Conservation (phyloP, 2,797 vertebrate species). For the Glyptemys insculpta region DNA sequence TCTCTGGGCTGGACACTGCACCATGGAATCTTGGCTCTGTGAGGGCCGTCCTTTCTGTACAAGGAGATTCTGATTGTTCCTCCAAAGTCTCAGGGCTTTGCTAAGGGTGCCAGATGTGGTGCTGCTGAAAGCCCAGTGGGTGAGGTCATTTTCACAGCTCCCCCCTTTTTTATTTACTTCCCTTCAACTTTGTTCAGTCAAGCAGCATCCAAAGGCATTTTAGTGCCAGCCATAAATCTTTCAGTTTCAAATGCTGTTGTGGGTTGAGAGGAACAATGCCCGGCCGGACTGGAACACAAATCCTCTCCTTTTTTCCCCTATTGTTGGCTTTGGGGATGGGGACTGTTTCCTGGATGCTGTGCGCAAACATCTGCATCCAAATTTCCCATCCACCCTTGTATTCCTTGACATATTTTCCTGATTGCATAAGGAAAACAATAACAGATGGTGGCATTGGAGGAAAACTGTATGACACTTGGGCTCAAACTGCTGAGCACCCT, state of each 20-base stretch:
- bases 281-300: not conserved
- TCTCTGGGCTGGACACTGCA: not conserved
- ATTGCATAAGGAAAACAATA: not conserved
- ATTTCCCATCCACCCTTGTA: not conserved
- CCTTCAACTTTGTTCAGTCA: conserved; percentile 8
- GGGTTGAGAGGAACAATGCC: fast-evolving
- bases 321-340: not conserved
- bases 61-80: not conserved
- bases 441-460: not conserved
- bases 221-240: conserved; percentile 18
- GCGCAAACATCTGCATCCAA: conserved; percentile 1
- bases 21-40: fast-evolving
- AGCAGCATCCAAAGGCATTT: conserved; percentile 30
- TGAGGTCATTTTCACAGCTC: conserved; percentile 60
- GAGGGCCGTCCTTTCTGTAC: not conserved
- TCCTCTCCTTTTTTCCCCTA: not conserved
- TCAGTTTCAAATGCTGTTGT: not conserved
- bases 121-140: conserved; percentile 44
- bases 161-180: not conserved
- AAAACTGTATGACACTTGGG: not conserved
- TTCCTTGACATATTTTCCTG: not conserved
- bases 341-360: conserved; percentile 13
- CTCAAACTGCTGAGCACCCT: not conserved
- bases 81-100: not conserved
- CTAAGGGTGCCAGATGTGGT: conserved; percentile 57